A percentile compares a stretch with the other conserved stretches of the same genome.
These are phyloP conservation scores for Nibea coibor DNA, from an alignment of 2,113 vertebrate genomes.

Conservation along the genomic window DNA sequence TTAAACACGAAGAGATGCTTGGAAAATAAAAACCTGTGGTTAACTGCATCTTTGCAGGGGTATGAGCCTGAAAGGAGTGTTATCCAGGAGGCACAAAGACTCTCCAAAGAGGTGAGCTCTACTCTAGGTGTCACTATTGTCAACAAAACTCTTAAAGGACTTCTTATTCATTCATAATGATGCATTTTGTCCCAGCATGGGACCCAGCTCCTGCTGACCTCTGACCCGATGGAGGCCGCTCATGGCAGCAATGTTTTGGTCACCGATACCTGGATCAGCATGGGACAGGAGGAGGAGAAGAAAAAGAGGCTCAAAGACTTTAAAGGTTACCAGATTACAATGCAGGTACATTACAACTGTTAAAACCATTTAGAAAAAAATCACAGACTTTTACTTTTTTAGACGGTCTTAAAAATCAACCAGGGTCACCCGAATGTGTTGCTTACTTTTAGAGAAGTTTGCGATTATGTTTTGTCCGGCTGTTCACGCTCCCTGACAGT, in stretches of 20 bases:
- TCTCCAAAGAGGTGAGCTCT: constrained; percentile 85
- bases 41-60: constrained; percentile 78
- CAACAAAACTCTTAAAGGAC: background rate
- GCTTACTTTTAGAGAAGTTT: background rate
- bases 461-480: no score
- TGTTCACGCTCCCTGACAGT: background rate
- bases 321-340: constrained; percentile 92
- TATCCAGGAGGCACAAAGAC: constrained; percentile 83
- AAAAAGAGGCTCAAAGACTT: constrained; percentile 89
- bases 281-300: constrained; percentile 96
- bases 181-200: constrained; percentile 78
- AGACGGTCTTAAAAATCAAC: background rate
- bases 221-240: constrained; percentile 91
- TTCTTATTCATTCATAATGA: background rate
- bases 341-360: constrained; percentile 84
- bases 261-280: constrained; percentile 96
- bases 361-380: no score
- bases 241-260: constrained; percentile 89
- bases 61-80: constrained; percentile 89
- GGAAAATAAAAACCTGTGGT: background rate
- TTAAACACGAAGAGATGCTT: background rate
- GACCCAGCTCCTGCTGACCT: constrained; percentile 88
- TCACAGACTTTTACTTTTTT: no score
- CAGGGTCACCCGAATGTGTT: background rate
- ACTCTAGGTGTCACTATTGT: background rate